phyloP scores from a whole-genome alignment of 1,140 invertebrate species.

The Cherax destructor region DNA sequence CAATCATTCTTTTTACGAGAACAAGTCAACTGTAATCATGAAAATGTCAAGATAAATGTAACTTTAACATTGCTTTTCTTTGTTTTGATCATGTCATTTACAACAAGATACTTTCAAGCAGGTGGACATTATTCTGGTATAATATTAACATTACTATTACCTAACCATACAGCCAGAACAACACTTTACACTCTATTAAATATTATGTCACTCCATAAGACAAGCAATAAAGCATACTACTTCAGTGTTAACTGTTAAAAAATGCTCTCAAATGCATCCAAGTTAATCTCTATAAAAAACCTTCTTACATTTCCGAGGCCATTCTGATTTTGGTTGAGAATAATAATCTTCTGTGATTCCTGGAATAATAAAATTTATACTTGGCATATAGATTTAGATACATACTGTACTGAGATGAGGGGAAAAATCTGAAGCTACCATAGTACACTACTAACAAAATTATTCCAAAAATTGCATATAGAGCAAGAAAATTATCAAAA shows the following conservation, averaged over 20 bases:
- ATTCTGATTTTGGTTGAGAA: slow-evolving; percentile 69
- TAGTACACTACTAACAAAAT: too few relatives aligned
- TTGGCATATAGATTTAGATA: not conserved
- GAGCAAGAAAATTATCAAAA: too few relatives aligned
- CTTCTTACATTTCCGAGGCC: slow-evolving; percentile 68
- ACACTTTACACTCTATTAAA: not conserved
- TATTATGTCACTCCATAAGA: not conserved
- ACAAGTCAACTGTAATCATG: too few relatives aligned
- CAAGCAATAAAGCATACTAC: not conserved
- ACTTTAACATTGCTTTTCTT: too few relatives aligned
- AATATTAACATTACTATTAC: too few relatives aligned
- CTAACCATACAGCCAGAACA: too few relatives aligned
- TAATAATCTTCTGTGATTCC: slow-evolving; percentile 70
- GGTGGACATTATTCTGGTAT: too few relatives aligned
- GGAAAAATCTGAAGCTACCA: too few relatives aligned
- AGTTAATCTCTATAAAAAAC: not conserved
- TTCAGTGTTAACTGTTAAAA: not conserved
- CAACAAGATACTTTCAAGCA: not conserved
- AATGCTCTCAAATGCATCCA: not conserved
- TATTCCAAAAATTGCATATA: too few relatives aligned
- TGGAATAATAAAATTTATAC: slow-evolving; percentile 41
- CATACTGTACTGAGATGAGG: not conserved
- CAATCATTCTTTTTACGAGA: too few relatives aligned
- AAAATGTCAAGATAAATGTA: too few relatives aligned
- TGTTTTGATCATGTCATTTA: not conserved